Percentiles rank a stretch among this genome's conserved stretches.
Conservation (phyloP, 2,888 invertebrate species). For the Bugulina stolonifera region DNA sequence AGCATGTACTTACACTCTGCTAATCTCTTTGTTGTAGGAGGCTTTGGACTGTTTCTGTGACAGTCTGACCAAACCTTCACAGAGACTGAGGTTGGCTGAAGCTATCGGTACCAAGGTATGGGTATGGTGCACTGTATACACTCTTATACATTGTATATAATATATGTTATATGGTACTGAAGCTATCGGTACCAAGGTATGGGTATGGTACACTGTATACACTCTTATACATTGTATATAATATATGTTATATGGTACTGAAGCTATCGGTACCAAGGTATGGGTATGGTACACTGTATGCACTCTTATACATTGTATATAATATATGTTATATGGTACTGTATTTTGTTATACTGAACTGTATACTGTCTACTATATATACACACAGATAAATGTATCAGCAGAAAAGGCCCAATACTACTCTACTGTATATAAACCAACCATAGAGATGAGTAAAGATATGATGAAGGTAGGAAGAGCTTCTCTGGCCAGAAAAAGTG, state of each 20-base stretch:
- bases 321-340: too few species aligned
- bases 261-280: slow-evolving; percentile 69
- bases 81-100: slow-evolving; percentile 49
- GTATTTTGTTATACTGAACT: too few species aligned
- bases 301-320: too few species aligned
- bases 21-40: slow-evolving; percentile 69
- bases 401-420: slow-evolving; percentile 65
- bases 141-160: too few species aligned
- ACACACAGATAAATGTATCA: slow-evolving; percentile 24
- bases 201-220: too few species aligned
- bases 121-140: too few species aligned
- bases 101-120: slow-evolving; percentile 71
- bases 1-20: too few species aligned
- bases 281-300: too few species aligned
- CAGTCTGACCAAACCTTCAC: slow-evolving; percentile 64
- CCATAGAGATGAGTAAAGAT: slow-evolving; percentile 60
- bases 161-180: too few species aligned
- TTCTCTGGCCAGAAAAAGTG: slow-evolving; percentile 43
- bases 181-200: slow-evolving; percentile 70
- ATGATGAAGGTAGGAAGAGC: slow-evolving; percentile 68
- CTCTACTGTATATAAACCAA: slow-evolving; percentile 72
- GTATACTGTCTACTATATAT: too few species aligned
- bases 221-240: too few species aligned
- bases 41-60: slow-evolving; percentile 86
- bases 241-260: too few species aligned